phyloP scores from a whole-genome alignment of 2,888 invertebrate species.

The Bugulina stolonifera region DNA sequence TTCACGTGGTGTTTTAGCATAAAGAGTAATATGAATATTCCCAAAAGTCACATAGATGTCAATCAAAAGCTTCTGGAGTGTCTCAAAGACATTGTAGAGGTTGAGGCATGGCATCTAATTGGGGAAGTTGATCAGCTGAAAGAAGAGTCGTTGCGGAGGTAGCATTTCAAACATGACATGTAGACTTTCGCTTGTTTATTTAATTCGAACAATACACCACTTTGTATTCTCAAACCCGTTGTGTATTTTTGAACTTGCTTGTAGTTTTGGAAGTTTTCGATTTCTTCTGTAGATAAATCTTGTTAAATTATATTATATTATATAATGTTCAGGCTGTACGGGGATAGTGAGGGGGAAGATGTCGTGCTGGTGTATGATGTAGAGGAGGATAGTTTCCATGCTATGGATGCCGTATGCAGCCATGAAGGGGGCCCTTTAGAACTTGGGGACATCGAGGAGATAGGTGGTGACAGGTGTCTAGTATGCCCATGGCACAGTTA shows the following conservation, averaged over 20 bases:
- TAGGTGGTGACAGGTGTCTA: slow-evolving; percentile 27
- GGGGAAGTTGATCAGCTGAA: background rate
- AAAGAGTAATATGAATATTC: too few species aligned
- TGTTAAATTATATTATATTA: too few species aligned
- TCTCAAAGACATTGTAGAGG: slow-evolving; percentile 12
- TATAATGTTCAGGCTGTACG: slow-evolving; percentile 15
- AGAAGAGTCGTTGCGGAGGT: background rate
- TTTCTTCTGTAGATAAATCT: too few species aligned
- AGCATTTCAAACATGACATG: background rate
- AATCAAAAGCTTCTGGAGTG: slow-evolving; percentile 18
- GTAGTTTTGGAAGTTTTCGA: too few species aligned
- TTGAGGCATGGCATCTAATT: background rate
- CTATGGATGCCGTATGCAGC: slow-evolving; percentile 28
- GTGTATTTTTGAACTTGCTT: too few species aligned
- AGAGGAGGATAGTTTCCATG: slow-evolving; percentile 27
- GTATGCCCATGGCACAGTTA: slow-evolving; percentile 29
- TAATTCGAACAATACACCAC: too few species aligned
- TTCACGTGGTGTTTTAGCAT: too few species aligned
- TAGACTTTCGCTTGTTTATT: too few species aligned
- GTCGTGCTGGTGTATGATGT: slow-evolving; percentile 26
- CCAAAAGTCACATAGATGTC: background rate
- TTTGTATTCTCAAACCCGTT: too few species aligned
- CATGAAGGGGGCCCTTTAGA: slow-evolving; percentile 30
- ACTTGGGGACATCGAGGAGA: slow-evolving; percentile 28
- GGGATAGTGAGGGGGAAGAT: slow-evolving; percentile 28